phyloP scores from a whole-genome alignment of 2,888 invertebrate genomes.

The Willowsia nigromaculata region DNA sequence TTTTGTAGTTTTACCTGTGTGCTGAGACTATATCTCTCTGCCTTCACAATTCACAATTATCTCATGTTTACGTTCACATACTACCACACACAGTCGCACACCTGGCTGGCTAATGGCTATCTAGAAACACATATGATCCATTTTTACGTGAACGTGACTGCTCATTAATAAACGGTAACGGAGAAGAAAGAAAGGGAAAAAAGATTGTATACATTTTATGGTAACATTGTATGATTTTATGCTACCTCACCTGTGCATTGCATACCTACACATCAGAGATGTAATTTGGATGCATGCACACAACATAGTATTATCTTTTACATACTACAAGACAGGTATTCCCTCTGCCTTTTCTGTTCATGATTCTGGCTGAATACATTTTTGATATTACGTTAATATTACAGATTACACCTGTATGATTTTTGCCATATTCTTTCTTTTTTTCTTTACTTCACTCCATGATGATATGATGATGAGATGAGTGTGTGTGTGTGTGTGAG shows the following conservation, averaged over 20 bases:
- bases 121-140: neutral
- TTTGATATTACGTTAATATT: too few species aligned
- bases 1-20: slow-evolving; percentile 17
- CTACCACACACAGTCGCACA: neutral
- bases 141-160: slow-evolving; percentile 32
- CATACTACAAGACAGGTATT: too few species aligned
- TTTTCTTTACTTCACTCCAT: neutral
- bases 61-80: neutral
- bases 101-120: neutral
- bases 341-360: too few species aligned
- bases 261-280: too few species aligned
- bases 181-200: neutral
- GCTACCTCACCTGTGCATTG: too few species aligned
- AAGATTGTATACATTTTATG: too few species aligned
- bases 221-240: too few species aligned
- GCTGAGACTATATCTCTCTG: too few species aligned
- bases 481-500: neutral
- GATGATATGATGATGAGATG: neutral
- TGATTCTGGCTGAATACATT: too few species aligned
- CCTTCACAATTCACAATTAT: neutral
- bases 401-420: neutral
- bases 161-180: neutral
- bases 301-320: too few species aligned
- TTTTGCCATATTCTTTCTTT: slow-evolving; percentile 4
- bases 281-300: too few species aligned